A percentile compares a stretch with the other conserved stretches of the same genome.
phyloP scores from a whole-genome alignment of 2,113 vertebrate species.

The Patagioenas fasciata region DNA sequence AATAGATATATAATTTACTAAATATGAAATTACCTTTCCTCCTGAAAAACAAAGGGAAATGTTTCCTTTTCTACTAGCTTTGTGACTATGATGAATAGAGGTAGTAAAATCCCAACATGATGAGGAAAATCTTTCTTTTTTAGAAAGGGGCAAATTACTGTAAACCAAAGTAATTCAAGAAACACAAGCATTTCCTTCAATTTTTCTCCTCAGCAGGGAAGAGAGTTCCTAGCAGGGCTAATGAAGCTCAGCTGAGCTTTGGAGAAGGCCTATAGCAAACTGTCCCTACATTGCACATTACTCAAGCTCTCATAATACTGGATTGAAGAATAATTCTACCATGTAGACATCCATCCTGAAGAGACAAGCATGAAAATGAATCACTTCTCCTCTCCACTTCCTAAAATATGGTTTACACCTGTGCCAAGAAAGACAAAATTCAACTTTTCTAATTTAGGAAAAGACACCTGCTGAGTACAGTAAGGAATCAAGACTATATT shows the following conservation, averaged over 20 bases:
- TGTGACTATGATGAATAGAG: constrained; percentile 46
- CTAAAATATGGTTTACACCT: background rate
- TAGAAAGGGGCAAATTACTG: constrained; percentile 9
- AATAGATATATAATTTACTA: background rate
- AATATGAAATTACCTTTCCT: constrained; percentile 39
- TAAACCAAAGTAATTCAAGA: constrained; percentile 48
- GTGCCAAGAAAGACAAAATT: background rate
- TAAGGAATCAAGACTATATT: background rate
- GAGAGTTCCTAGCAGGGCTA: background rate
- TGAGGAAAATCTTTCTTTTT: background rate
- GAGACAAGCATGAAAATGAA: background rate
- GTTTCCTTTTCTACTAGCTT: constrained; percentile 27
- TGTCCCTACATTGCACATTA: background rate
- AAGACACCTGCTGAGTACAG: background rate
- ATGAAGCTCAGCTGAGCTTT: constrained; percentile 40
- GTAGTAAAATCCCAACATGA: constrained; percentile 17
- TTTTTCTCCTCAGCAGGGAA: constrained; percentile 47
- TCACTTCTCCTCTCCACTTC: background rate
- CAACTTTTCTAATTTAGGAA: background rate
- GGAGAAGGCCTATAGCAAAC: background rate
- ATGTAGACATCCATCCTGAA: background rate
- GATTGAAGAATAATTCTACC: background rate
- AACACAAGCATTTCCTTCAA: constrained; percentile 49
- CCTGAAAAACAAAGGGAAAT: constrained; percentile 10
- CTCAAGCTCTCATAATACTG: background rate